Evolutionary conservation across 2,113 vertebrate genomes (phyloP).

Genomic region (Anser brachyrhynchus): DNA sequence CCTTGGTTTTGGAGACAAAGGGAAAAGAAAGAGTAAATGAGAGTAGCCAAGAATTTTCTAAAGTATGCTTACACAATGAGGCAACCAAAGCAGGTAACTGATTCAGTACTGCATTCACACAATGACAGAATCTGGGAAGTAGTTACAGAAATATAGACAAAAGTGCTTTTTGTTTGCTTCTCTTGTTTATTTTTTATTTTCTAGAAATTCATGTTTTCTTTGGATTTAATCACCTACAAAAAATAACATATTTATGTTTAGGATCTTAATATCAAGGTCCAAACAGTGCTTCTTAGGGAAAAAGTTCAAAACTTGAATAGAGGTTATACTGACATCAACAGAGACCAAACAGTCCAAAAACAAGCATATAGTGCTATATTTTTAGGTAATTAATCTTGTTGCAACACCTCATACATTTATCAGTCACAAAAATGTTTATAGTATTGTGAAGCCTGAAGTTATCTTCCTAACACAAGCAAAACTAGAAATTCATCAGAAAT

Average conservation of each 20-base stretch:
- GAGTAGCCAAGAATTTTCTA: background rate
- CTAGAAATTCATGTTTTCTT: background rate
- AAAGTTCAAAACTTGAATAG: background rate
- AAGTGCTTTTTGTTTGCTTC: background rate
- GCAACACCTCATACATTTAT: background rate
- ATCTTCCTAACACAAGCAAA: background rate
- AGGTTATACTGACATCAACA: background rate
- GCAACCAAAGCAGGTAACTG: background rate
- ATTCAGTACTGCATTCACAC: background rate
- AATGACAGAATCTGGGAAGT: background rate
- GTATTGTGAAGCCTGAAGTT: background rate
- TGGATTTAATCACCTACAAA: background rate
- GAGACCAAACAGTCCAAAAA: background rate
- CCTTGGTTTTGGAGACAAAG: background rate
- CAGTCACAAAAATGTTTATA: background rate
- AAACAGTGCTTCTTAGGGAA: background rate
- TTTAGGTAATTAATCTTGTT: background rate
- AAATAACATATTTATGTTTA: background rate
- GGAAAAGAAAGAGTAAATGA: background rate
- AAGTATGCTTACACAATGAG: background rate
- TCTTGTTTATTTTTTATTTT: background rate
- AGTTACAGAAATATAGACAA: background rate
- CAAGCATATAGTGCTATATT: background rate
- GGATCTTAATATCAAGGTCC: background rate
- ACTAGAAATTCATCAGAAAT: background rate